Percentiles rank a stretch among this genome's conserved stretches.
Evolutionary conservation across 2,113 vertebrate genomes (phyloP).

Genomic region (Chitala chitala): DNA sequence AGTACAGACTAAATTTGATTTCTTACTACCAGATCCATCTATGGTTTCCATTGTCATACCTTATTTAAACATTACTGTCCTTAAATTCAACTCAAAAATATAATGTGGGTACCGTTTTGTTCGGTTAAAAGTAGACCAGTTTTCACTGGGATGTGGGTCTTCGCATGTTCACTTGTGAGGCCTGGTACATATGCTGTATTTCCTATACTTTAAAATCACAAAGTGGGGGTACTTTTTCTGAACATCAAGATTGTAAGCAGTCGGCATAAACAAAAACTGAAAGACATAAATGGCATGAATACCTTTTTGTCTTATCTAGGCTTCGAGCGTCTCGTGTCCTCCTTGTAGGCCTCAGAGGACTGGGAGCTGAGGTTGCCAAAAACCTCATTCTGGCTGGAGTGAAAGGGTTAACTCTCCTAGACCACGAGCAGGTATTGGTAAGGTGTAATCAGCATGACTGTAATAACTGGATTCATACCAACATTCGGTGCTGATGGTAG

Average conservation of each 20-base stretch:
- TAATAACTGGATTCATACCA: background rate
- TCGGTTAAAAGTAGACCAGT: too few species aligned
- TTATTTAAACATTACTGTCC: too few species aligned
- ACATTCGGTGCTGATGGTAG: background rate
- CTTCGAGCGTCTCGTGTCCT: slow-evolving; percentile 80
- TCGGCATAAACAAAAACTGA: background rate
- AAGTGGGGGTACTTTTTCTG: too few species aligned
- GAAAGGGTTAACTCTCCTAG: slow-evolving; percentile 81
- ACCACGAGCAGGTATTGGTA: slow-evolving; percentile 73
- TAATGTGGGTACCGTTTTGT: too few species aligned
- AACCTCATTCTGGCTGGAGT: slow-evolving; percentile 90
- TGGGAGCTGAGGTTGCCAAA: slow-evolving; percentile 90
- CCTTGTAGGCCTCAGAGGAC: slow-evolving; percentile 77
- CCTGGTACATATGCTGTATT: too few species aligned
- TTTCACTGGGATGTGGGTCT: background rate
- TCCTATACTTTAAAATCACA: background rate
- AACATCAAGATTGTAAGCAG: slow-evolving; percentile 1
- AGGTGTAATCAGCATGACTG: background rate
- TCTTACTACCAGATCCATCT: too few species aligned
- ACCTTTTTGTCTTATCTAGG: slow-evolving; percentile 46
- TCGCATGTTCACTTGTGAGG: too few species aligned
- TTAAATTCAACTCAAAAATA: too few species aligned
- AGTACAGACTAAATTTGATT: too few species aligned
- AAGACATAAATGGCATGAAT: background rate
- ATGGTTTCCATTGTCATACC: too few species aligned